Evolutionary conservation across 1,140 invertebrate genomes (phyloP), one percentile per base, ranked within the genome.

Genomic region (Panonychus citri): DNA sequence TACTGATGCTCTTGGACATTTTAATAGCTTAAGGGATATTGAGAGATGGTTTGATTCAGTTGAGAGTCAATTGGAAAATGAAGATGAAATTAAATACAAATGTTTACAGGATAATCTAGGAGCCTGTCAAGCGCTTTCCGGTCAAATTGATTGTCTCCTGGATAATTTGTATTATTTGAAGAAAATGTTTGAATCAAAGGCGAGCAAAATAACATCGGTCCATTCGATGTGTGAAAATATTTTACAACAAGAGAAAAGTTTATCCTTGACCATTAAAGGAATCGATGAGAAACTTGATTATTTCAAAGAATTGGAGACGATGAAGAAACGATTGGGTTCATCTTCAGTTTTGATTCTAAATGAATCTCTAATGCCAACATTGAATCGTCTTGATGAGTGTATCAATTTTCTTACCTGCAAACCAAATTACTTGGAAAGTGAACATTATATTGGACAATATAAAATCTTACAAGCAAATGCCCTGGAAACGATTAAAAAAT

Each of bases 181-280:
- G 43, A 74, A 78, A 56, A 80, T 88, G 65, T 90, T 89, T 66
- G 75, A 79, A 55, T 75, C 81, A 63, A 87, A 91, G 1, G 85
- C 85, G 2, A 78, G 81, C 55, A 93, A 90, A 73, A 93, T 87
- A 2, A 87, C 82, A 66, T 82, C 84, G 3, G 69, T 94, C 3
- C 86, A 93, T 66, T 78, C 78, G 59, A 83, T 84, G 46, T 93
- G 87, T 69, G 85, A 91, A 65, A 81, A 90, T 65, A 69, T 93
- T 12, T 76, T 90, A 40, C 78, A 79, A 3, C 84, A 93, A 68
- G 86, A 94, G 74, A 80, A 78, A 53, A 79, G 81, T 61, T 70
- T 94, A 3, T 82, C 83, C 63, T 74, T 76, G 54, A 77, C 82
- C 50, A 81, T 81, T 63, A 78, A 83, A 56, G 80, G 80, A 54